Conservation (phyloP, 2,113 vertebrate genomes). For the Ophiodon elongatus region DNA sequence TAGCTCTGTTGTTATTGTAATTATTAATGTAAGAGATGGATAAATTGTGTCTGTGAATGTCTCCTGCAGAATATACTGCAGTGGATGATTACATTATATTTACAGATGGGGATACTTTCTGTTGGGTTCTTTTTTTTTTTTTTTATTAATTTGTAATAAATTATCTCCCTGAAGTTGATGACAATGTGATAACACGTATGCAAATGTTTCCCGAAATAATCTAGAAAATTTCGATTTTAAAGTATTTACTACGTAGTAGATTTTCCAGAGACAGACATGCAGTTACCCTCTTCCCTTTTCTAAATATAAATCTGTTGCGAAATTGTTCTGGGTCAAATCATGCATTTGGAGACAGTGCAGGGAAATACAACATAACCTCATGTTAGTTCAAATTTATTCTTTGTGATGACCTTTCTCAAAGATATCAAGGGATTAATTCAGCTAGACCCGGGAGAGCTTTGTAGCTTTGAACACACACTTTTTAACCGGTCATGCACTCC, state of each 20-base stretch:
- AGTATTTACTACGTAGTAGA: neutral
- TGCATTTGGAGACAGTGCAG: neutral
- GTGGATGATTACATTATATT: neutral
- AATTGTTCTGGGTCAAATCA: slow-evolving; percentile 34
- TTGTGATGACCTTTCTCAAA: neutral
- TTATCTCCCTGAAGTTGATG: neutral
- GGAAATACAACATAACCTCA: neutral
- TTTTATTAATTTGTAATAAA: neutral
- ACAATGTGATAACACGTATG: neutral
- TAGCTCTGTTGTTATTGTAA: neutral
- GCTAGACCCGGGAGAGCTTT: neutral
- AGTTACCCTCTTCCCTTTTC: slow-evolving; percentile 63
- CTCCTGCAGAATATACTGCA: neutral
- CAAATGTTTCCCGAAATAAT: neutral
- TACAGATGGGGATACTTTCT: neutral
- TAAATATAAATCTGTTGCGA: slow-evolving; percentile 69
- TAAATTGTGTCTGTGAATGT: neutral
- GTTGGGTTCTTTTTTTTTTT: neutral
- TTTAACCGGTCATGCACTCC: neutral
- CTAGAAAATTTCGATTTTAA: neutral
- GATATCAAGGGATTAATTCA: neutral
- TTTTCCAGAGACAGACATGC: slow-evolving; percentile 19
- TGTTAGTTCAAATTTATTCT: neutral
- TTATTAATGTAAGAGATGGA: neutral
- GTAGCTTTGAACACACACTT: neutral